Evolutionary conservation across 2,888 invertebrate species (phyloP), one percentile per base, ranked within the genome.

Genomic region (Lottia scabra): DNA sequence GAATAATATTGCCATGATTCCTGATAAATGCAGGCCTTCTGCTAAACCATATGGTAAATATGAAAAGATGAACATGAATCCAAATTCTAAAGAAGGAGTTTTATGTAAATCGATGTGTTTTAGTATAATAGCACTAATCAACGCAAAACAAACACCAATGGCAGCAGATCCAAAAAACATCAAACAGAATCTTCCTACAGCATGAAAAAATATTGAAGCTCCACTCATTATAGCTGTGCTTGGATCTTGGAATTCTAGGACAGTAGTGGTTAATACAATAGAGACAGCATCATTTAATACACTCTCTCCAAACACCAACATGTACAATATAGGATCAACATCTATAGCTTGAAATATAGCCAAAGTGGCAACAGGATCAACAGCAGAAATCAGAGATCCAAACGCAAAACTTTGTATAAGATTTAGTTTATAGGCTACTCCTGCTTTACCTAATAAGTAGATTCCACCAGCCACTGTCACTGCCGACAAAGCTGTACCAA

Each of bases 91-190:
- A 8, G 99, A 99, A 0, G 99, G 99, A 91, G 99, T 97, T 89
- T 97, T 98, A 70, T 98, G 92, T 74, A 99, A 91, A 91, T 99
- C 98, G 75, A 99, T 94, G 91, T 98, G 97, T 90, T 99, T 99
- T 65, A 99, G 91, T 63, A 98, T 90, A 77, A 89, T 79, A 27
- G 89, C 88, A 80, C 88, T 98, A 46, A 96, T 93, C 30, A 99
- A 92, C 63, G 98, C 99, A 91, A 97, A 97, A 19, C 95, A 92
- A 1, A 97, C 96, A 27, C 99, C 99, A 80, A 99, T 97, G 46
- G 96, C 96, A 72, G 99, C 98, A 0, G 99, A 99, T 10, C 97
- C 98, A 91, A 99, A 97, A 90, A 99, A 99, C 96, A 99, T 98
- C 78, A 96, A 91, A 89, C 96, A 96, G 90, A 99, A 99, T 23